Conservation (phyloP, 2,888 invertebrate species). For the Ichneumoninae sp. region DNA sequence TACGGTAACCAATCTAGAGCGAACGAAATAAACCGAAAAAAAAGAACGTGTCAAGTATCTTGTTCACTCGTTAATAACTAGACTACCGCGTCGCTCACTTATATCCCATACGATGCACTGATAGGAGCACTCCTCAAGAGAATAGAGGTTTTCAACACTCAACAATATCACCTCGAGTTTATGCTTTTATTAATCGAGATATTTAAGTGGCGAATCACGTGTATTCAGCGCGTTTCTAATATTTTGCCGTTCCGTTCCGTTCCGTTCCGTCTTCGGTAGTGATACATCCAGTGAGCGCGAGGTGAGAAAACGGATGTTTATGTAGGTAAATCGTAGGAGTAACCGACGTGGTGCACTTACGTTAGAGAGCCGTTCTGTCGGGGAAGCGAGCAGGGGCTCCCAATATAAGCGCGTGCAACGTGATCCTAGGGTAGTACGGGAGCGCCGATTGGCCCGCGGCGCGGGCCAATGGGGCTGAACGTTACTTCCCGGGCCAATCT, state of each 20-base stretch:
- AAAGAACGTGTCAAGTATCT: background rate
- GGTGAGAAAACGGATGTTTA: slow-evolving; percentile 8
- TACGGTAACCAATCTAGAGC: too few species aligned
- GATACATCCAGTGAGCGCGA: slow-evolving; percentile 6
- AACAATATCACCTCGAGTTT: background rate
- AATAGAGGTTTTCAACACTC: background rate
- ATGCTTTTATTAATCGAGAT: background rate
- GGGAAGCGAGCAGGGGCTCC: slow-evolving; percentile 89
- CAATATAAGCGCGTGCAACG: slow-evolving; percentile 93
- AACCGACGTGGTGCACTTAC: slow-evolving; percentile 90
- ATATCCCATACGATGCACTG: slow-evolving; percentile 26
- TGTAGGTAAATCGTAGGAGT: slow-evolving; percentile 49
- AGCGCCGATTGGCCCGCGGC: slow-evolving; percentile 83
- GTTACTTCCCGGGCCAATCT: slow-evolving; percentile 86
- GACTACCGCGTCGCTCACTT: background rate
- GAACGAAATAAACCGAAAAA: too few species aligned
- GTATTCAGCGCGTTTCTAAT: background rate
- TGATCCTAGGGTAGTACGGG: slow-evolving; percentile 88
- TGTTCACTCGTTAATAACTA: background rate
- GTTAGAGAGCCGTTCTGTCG: slow-evolving; percentile 99
- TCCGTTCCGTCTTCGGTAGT: background rate
- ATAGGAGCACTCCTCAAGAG: slow-evolving; percentile 7
- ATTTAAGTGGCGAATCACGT: background rate
- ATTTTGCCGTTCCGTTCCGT: background rate
- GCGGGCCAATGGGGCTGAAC: slow-evolving; percentile 84